These are phyloP conservation scores for Blomia tropicalis DNA, from an alignment of 2,888 invertebrate genomes.

Conservation along the genomic window DNA sequence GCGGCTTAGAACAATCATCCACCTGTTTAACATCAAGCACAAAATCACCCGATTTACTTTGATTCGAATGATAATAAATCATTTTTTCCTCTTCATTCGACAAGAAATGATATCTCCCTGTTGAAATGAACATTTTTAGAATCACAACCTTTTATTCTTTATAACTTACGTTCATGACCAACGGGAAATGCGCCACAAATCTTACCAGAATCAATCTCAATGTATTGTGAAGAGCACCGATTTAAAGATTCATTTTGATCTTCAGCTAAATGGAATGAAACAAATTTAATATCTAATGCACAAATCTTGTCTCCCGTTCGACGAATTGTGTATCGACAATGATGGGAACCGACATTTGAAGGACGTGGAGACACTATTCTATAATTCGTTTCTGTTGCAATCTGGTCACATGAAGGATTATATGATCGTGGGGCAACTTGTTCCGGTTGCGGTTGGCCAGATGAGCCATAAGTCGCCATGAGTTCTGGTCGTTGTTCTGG, in stretches of 20 bases:
- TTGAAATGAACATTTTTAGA: neutral
- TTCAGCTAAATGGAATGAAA: neutral
- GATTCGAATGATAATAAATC: constrained; percentile 27
- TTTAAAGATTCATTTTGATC: constrained; percentile 27
- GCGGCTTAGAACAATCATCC: constrained; percentile 26
- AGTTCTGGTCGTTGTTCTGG: neutral
- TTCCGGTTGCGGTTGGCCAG: neutral
- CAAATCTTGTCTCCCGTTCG: constrained; percentile 28
- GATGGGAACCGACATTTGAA: constrained; percentile 29
- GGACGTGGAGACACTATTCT: constrained; percentile 28
- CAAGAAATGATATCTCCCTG: constrained; percentile 25
- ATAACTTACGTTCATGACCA: constrained; percentile 21
- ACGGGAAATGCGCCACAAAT: constrained; percentile 25
- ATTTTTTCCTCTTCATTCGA: constrained; percentile 21
- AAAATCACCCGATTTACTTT: constrained; percentile 26
- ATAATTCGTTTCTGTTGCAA: constrained; percentile 29
- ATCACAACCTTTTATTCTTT: too few relatives aligned
- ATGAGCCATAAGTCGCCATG: neutral
- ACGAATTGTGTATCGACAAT: constrained; percentile 30
- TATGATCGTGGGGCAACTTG: neutral
- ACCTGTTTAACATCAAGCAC: constrained; percentile 27
- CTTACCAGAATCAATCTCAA: constrained; percentile 28
- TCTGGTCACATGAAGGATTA: constrained; percentile 26
- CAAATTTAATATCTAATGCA: constrained; percentile 31
- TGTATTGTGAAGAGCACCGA: constrained; percentile 30